These are phyloP conservation scores for Harpalus rufipes DNA, from an alignment of 2,888 invertebrate species.

Conservation along the genomic window DNA sequence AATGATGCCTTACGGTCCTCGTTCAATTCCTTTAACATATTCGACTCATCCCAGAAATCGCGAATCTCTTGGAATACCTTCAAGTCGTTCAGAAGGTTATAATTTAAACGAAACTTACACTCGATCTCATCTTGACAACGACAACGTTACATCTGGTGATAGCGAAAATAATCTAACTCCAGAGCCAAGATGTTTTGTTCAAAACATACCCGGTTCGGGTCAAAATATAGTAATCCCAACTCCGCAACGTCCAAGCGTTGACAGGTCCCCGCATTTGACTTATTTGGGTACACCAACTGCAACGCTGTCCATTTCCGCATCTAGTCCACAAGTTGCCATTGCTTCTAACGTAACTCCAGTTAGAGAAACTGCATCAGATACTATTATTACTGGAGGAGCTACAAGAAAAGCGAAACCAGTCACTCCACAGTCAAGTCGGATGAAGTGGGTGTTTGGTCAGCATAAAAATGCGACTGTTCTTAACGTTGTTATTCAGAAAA, in stretches of 20 bases:
- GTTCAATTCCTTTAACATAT: not conserved
- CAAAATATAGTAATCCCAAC: slow-evolving; percentile 69
- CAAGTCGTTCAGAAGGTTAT: not conserved
- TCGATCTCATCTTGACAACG: slow-evolving; percentile 8
- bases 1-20: not conserved
- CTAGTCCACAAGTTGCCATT: not conserved
- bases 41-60: not conserved
- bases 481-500: slow-evolving; percentile 75
- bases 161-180: slow-evolving; percentile 41
- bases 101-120: slow-evolving; percentile 9
- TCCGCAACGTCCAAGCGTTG: slow-evolving; percentile 67
- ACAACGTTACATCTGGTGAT: not conserved
- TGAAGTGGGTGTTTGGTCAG: slow-evolving; percentile 79
- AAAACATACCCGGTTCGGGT: slow-evolving; percentile 69
- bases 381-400: not conserved
- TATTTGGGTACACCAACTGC: slow-evolving; percentile 39
- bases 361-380: slow-evolving; percentile 22
- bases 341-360: not conserved
- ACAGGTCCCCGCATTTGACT: slow-evolving; percentile 38
- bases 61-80: not conserved
- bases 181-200: slow-evolving; percentile 68
- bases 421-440: slow-evolving; percentile 69
- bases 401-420: not conserved
- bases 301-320: slow-evolving; percentile 15
- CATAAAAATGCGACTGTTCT: slow-evolving; percentile 79